Evolutionary conservation across 2,797 vertebrate species (phyloP).

Genomic region (Microcaecilia unicolor): DNA sequence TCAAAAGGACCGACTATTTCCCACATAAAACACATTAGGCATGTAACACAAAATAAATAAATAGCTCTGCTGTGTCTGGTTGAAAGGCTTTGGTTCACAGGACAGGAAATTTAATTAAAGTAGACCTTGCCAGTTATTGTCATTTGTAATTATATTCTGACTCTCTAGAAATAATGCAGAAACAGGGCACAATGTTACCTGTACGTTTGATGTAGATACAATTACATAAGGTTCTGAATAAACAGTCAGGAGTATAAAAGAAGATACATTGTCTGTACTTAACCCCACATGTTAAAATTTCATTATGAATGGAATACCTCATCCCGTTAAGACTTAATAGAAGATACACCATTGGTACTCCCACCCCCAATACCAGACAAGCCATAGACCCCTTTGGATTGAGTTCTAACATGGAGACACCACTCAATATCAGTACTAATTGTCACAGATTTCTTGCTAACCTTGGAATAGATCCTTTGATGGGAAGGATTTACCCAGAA

Average conservation of each 20-base stretch:
- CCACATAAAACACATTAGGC: constrained; percentile 53
- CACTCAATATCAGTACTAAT: no score
- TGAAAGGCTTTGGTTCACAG: constrained; percentile 66
- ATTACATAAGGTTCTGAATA: constrained; percentile 61
- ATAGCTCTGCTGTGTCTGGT: constrained; percentile 52
- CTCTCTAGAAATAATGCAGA: constrained; percentile 60
- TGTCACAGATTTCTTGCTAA: no score
- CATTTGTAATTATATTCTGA: constrained; percentile 58
- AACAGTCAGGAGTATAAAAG: constrained; percentile 28
- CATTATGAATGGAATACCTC: no score
- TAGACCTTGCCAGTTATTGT: constrained; percentile 69
- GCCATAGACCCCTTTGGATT: no score
- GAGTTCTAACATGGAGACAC: no score
- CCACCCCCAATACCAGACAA: no score
- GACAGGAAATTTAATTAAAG: constrained; percentile 67
- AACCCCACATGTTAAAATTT: constrained; percentile 21
- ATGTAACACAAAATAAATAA: constrained; percentile 41
- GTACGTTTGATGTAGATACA: constrained; percentile 60
- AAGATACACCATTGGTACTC: no score
- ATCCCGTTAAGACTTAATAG: no score
- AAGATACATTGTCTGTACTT: constrained; percentile 23
- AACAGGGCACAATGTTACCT: constrained; percentile 56
- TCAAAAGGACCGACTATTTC: constrained; percentile 51
- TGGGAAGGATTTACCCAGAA: no score
- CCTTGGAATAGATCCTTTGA: no score